Evolutionary conservation across 2,888 invertebrate species (phyloP), one percentile per base, ranked within the genome.

Genomic region (Glyphotaelius pellucidus): DNA sequence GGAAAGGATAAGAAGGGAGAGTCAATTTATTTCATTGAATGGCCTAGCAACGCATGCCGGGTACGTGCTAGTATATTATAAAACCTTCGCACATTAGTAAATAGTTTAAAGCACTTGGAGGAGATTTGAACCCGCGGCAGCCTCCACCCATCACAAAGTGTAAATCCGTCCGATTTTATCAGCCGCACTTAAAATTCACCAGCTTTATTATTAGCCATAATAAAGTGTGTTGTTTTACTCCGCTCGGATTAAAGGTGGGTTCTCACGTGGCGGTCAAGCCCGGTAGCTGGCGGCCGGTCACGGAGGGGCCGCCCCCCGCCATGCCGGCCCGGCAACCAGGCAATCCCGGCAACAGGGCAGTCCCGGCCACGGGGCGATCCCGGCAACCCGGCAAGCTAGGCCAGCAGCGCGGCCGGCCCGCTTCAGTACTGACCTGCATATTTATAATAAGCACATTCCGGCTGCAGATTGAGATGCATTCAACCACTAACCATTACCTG

Each of bases 231-330:
- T 67, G 67, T 67, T 67, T 67, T 67, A n/a, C 67, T 67, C n/a
- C 67, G 67, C 67, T 67, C 67, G 67, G 67, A 67, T 67, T 67
- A 67, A 67, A 38, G 83, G 83, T 35, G 25, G 83, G 85, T 86
- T 86, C 85, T 86, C 85, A 86, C 85, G 89, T 89, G 89, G 80
- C 80, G 89, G 80, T 79, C 80, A 88, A 79, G 89, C 87, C 87
- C 87, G 87, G 87, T 31, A 87, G 89, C 89, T 80, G 80, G n/a
- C 38, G 88, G 79, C 88, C 67, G 67, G 67, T 80, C 80, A 80
- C 89, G 89, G 89, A 25, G 80, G 80, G 14, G 25, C 0, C 80
- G 89, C 89, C 80, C 89, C 32, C 89, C 35, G 67, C 88, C 52
- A 30, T 42, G 42, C 42, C 42, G 42, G 38, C 47, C 86, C 86